These are phyloP conservation scores for Toxotes lorentzi DNA, from an alignment of 2,797 vertebrate genomes.

Conservation along the genomic window DNA sequence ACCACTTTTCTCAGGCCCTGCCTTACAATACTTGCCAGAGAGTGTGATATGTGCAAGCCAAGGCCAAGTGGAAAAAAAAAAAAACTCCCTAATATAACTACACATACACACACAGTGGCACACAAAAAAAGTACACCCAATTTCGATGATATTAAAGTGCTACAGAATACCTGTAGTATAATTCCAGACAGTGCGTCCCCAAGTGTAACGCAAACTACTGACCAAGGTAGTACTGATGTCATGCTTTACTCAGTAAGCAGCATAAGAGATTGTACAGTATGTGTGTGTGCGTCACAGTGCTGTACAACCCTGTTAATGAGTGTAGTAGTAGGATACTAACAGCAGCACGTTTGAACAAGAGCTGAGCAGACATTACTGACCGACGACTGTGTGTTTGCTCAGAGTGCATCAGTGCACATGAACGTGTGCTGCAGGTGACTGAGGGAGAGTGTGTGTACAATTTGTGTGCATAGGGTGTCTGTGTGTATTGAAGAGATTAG, in stretches of 20 bases:
- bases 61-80: constrained; percentile 23
- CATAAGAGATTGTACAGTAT: not conserved
- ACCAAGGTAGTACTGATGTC: not conserved
- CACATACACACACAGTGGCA: not conserved
- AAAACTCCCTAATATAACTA: not conserved
- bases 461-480: constrained; percentile 14
- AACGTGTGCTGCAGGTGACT: constrained; percentile 56
- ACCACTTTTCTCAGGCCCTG: constrained; percentile 4
- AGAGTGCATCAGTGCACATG: constrained; percentile 37
- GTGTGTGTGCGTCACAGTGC: constrained; percentile 8
- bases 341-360: constrained; percentile 20
- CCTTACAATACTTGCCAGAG: constrained; percentile 19
- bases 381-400: constrained; percentile 50
- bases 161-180: not conserved
- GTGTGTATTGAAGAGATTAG: constrained; percentile 39
- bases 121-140: not conserved
- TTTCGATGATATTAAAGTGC: not conserved
- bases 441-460: constrained; percentile 20
- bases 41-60: constrained; percentile 5
- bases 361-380: constrained; percentile 26
- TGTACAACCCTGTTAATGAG: constrained; percentile 34
- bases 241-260: constrained; percentile 2
- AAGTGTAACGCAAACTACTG: not conserved
- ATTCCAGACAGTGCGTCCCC: not conserved
- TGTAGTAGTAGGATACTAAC: constrained; percentile 39